These are phyloP conservation scores for Volucella bombylans DNA, from an alignment of 2,888 invertebrate genomes.

Conservation along the genomic window DNA sequence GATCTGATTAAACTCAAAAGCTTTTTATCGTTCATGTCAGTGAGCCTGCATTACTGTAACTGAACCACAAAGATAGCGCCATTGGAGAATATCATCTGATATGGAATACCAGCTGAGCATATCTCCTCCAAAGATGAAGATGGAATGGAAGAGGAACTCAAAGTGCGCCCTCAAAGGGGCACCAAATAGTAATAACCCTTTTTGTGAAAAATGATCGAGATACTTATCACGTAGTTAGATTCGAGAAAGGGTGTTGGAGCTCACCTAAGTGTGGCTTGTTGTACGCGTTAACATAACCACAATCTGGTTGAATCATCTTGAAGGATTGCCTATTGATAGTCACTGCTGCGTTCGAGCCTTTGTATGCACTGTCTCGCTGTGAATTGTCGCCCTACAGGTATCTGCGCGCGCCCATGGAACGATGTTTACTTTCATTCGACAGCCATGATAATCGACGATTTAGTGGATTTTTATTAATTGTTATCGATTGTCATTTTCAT, in stretches of 20 bases:
- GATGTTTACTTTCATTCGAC: slow-evolving; percentile 39
- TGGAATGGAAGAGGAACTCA: not conserved
- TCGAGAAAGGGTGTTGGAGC: slow-evolving; percentile 67
- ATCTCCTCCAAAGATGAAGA: too few relatives aligned
- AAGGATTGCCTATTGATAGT: slow-evolving; percentile 72
- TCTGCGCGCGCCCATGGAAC: not conserved
- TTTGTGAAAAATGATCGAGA: slow-evolving; percentile 67
- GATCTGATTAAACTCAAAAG: slow-evolving; percentile 69
- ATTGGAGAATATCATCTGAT: slow-evolving; percentile 19
- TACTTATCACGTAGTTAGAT: slow-evolving; percentile 53
- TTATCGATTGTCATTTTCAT: slow-evolving; percentile 74
- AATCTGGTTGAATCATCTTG: slow-evolving; percentile 68
- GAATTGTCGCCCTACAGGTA: slow-evolving; percentile 15
- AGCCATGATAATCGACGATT: slow-evolving; percentile 69
- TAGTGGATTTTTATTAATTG: slow-evolving; percentile 73
- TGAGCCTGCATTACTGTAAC: slow-evolving; percentile 23
- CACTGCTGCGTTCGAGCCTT: slow-evolving; percentile 45
- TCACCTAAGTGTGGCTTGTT: slow-evolving; percentile 57
- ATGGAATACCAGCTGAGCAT: not conserved
- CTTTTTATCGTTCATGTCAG: slow-evolving; percentile 55
- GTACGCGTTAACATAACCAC: slow-evolving; percentile 63
- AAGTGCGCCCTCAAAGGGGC: not conserved
- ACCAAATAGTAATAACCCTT: not conserved
- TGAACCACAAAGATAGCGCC: slow-evolving; percentile 58
- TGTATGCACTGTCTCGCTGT: not conserved